Conservation (phyloP, 2,797 vertebrate species). For the Lindbergichthys nudifrons region DNA sequence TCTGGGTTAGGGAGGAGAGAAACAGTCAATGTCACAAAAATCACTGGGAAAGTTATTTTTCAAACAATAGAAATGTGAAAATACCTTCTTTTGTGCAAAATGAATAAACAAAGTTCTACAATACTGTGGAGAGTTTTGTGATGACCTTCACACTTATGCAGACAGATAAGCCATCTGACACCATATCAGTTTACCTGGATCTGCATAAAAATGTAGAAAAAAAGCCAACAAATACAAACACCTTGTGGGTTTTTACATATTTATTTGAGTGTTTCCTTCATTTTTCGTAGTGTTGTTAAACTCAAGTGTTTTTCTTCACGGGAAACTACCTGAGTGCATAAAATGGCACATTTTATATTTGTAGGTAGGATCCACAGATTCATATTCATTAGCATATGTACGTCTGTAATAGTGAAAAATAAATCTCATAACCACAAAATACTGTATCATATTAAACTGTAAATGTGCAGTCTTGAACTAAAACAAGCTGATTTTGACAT, state of each 20-base stretch:
- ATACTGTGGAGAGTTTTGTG: constrained; percentile 64
- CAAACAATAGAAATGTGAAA: constrained; percentile 69
- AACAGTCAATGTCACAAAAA: constrained; percentile 49
- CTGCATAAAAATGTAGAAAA: constrained; percentile 10
- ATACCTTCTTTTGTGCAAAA: constrained; percentile 68
- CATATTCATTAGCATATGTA: constrained; percentile 40
- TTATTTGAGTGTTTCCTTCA: constrained; percentile 74
- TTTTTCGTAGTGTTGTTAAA: constrained; percentile 35
- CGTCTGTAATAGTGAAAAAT: constrained; percentile 49
- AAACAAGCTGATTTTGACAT: constrained; percentile 55
- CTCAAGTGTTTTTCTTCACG: constrained; percentile 49
- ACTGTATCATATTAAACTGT: constrained; percentile 56
- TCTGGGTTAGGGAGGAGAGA: constrained; percentile 58
- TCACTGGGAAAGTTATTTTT: constrained; percentile 50
- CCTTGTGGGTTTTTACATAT: constrained; percentile 51
- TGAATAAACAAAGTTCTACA: constrained; percentile 76
- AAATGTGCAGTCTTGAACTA: constrained; percentile 54
- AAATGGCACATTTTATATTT: constrained; percentile 65
- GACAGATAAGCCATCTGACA: not conserved
- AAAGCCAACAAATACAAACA: constrained; percentile 16
- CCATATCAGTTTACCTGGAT: not conserved
- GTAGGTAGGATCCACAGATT: constrained; percentile 57
- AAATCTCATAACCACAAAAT: constrained; percentile 52
- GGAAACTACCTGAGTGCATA: constrained; percentile 72
- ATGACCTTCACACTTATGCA: constrained; percentile 39